phyloP scores from a whole-genome alignment of 2,888 invertebrate genomes.

The Lithophane semibrunnea region DNA sequence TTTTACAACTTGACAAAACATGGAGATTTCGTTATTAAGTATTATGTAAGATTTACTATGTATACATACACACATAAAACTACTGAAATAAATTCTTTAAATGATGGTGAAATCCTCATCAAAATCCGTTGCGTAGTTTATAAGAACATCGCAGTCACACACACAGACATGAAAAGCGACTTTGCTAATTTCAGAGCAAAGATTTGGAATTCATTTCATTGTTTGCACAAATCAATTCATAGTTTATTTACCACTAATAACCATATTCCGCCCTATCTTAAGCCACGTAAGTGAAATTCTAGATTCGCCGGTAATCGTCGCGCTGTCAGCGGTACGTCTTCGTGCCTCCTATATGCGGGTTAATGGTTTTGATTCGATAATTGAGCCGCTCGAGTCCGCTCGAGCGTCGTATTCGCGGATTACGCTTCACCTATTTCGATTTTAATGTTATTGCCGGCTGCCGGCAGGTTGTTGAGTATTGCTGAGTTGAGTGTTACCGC shows the following conservation, averaged over 20 bases:
- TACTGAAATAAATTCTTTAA: background rate
- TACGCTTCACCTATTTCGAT: constrained; percentile 51
- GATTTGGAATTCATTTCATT: background rate
- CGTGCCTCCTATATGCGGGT: constrained; percentile 46
- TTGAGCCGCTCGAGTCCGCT: constrained; percentile 61
- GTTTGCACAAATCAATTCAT: constrained; percentile 3
- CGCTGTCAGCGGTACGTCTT: constrained; percentile 52
- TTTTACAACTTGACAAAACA: background rate
- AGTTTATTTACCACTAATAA: constrained; percentile 12
- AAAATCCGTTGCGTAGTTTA: background rate
- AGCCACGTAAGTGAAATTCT: constrained; percentile 53
- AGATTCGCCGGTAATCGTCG: constrained; percentile 59
- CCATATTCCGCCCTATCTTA: constrained; percentile 26
- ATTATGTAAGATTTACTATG: background rate
- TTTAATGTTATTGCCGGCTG: constrained; percentile 54
- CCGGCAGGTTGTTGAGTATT: constrained; percentile 23
- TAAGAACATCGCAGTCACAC: background rate
- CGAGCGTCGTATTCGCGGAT: constrained; percentile 44
- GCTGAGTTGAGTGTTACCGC: constrained; percentile 20
- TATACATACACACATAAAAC: no score
- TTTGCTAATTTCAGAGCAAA: background rate
- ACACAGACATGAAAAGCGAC: background rate
- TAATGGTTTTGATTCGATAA: constrained; percentile 66
- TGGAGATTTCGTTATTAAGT: background rate
- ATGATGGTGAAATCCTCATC: background rate